Evolutionary conservation across 2,888 invertebrate genomes (phyloP).

Genomic region (Boloria euphrosyne): DNA sequence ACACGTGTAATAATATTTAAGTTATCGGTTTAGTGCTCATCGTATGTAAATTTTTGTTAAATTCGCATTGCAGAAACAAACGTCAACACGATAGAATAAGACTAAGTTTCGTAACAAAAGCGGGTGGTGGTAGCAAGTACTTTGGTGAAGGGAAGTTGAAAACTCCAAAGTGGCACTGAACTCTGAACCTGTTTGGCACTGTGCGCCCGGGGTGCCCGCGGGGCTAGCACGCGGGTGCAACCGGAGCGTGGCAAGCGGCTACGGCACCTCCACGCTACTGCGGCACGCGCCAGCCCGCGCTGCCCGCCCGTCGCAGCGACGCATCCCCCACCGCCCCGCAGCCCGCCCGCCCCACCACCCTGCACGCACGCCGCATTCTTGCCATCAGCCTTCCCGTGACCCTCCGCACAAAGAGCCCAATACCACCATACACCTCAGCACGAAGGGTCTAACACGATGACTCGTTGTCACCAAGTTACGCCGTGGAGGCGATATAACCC

Average conservation of each 20-base stretch:
- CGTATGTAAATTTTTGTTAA: conserved; percentile 26
- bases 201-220: conserved; percentile 61
- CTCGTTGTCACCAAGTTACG: not conserved
- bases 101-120: conserved; percentile 50
- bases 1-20: not conserved
- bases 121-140: conserved; percentile 46
- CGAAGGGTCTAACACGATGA: conserved; percentile 22
- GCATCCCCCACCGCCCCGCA: conserved; percentile 52
- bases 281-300: conserved; percentile 73
- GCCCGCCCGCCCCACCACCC: conserved; percentile 54
- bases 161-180: conserved; percentile 49
- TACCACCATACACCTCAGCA: conserved; percentile 11
- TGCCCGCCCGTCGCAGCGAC: conserved; percentile 50
- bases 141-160: conserved; percentile 48
- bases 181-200: conserved; percentile 46
- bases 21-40: conserved; percentile 2
- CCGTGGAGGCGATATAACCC: too few species aligned
- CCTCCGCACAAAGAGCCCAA: conserved; percentile 59
- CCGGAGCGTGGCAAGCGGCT: conserved; percentile 64
- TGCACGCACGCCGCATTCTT: conserved; percentile 79
- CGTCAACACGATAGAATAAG: conserved; percentile 48
- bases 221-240: conserved; percentile 52
- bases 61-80: conserved; percentile 47
- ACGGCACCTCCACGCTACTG: conserved; percentile 79
- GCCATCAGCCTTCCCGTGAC: conserved; percentile 60